These are phyloP conservation scores for Hypomesus transpacificus DNA, from an alignment of 2,113 vertebrate species.

Conservation along the genomic window DNA sequence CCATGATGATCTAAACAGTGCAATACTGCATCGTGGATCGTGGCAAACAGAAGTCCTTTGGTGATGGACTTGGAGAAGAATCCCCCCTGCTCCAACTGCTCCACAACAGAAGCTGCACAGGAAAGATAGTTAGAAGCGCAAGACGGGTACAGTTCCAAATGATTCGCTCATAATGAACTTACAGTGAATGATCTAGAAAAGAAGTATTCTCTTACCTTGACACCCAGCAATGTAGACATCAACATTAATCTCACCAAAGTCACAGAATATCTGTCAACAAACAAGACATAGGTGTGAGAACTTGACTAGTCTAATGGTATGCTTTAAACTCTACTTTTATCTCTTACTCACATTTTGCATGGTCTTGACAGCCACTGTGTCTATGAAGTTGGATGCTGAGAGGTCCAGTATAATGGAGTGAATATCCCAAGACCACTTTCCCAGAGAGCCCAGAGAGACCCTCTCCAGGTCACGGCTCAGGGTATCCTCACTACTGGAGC, in stretches of 20 bases:
- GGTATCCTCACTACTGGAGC: slow-evolving; percentile 79
- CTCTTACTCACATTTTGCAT: slow-evolving; percentile 82
- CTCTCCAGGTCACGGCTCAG: slow-evolving; percentile 76
- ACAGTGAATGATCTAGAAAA: not conserved
- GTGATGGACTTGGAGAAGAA: slow-evolving; percentile 84
- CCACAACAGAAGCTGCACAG: slow-evolving; percentile 72
- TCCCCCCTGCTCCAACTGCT: slow-evolving; percentile 79
- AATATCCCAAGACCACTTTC: slow-evolving; percentile 74
- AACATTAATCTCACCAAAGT: slow-evolving; percentile 89
- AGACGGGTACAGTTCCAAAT: not conserved
- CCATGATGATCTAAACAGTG: slow-evolving; percentile 63
- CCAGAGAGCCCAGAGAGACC: slow-evolving; percentile 68
- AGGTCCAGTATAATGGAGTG: slow-evolving; percentile 87
- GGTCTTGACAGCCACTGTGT: slow-evolving; percentile 86
- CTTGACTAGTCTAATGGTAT: not conserved
- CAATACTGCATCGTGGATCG: slow-evolving; percentile 81
- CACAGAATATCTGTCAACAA: slow-evolving; percentile 80
- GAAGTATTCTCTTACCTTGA: slow-evolving; percentile 64
- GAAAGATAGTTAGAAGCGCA: not conserved
- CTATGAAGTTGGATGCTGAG: slow-evolving; percentile 81
- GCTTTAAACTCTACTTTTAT: not conserved
- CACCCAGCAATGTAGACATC: slow-evolving; percentile 77
- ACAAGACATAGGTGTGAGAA: not conserved
- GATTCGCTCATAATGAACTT: not conserved
- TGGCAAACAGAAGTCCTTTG: slow-evolving; percentile 81